A percentile compares a stretch with the other conserved stretches of the same genome.
Conservation (phyloP, 2,113 vertebrate genomes). For the Zapus hudsonius region DNA sequence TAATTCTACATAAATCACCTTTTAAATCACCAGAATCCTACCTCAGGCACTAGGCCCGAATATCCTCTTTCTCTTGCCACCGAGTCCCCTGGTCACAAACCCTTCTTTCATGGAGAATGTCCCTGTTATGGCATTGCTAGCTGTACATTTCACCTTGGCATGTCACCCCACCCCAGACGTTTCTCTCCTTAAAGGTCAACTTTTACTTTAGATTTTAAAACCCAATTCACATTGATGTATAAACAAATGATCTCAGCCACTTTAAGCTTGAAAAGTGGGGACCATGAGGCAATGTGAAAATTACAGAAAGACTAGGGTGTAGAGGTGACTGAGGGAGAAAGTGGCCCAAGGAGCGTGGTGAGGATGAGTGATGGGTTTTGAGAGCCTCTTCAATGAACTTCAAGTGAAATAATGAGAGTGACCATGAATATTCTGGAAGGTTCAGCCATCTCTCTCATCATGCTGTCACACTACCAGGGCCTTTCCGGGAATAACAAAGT, state of each 20-base stretch:
- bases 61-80: accelerated
- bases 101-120: background rate
- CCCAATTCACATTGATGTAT: background rate
- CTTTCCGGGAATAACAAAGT: background rate
- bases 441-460: background rate
- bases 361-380: background rate
- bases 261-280: background rate
- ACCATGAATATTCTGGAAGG: background rate
- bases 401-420: background rate
- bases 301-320: background rate
- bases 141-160: background rate
- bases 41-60: background rate
- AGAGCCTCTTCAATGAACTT: background rate
- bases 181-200: background rate
- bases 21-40: background rate
- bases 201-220: background rate
- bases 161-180: accelerated
- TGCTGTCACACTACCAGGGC: background rate
- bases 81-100: accelerated
- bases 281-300: background rate
- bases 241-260: background rate
- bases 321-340: background rate
- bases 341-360: background rate
- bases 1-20: background rate
- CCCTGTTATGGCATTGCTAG: accelerated